Conservation (phyloP, 92 coral and sea anemone species). For the Montipora capitata region DNA sequence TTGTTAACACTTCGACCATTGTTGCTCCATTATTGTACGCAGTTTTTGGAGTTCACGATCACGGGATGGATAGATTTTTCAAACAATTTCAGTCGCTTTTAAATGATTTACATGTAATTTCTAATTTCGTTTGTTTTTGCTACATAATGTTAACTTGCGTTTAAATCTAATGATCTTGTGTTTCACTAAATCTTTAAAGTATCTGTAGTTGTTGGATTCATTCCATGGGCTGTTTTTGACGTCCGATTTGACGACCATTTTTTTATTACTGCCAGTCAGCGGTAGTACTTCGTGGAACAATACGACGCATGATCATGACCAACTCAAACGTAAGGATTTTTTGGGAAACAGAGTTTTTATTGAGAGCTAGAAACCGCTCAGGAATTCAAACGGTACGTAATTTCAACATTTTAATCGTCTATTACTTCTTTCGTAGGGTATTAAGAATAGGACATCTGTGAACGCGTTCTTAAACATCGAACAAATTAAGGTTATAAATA, state of each 20-base stretch:
- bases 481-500: not conserved
- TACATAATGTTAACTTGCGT: not conserved
- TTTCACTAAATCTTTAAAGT: not conserved
- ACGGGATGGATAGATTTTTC: not conserved
- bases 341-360: too few relatives aligned
- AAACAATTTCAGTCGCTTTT: not conserved
- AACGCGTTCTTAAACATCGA: not conserved
- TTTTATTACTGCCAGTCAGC: conserved; percentile 1
- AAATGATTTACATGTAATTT: not conserved
- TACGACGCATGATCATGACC: too few relatives aligned
- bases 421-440: too few relatives aligned
- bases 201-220: not conserved
- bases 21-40: not conserved
- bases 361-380: too few relatives aligned
- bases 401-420: too few relatives aligned
- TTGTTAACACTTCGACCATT: not conserved
- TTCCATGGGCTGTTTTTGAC: not conserved
- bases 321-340: too few relatives aligned
- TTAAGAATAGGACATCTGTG: too few relatives aligned
- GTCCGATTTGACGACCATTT: too few relatives aligned
- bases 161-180: not conserved
- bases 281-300: not conserved
- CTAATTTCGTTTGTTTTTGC: not conserved
- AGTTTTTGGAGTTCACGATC: not conserved
- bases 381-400: too few relatives aligned